A percentile compares a stretch with the other conserved stretches of the same genome.
phyloP scores from a whole-genome alignment of 2,888 invertebrate genomes.

The Drosophila mulleri region DNA sequence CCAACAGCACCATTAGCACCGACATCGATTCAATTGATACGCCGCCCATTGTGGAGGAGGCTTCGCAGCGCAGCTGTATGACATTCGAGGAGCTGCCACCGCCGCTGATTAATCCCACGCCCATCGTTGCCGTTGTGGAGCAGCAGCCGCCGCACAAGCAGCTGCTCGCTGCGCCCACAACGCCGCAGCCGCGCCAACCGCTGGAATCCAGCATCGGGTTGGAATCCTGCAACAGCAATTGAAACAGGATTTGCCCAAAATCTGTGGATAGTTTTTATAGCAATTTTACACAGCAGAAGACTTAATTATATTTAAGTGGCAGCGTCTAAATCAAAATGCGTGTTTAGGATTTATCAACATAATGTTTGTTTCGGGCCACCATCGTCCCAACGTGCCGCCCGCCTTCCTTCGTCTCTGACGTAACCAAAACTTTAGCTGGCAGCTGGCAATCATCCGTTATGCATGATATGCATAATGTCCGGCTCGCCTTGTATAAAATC shows the following conservation, averaged over 20 bases:
- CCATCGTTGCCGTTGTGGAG: slow-evolving; percentile 62
- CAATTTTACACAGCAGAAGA: slow-evolving; percentile 79
- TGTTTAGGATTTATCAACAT: slow-evolving; percentile 15
- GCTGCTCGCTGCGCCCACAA: slow-evolving; percentile 5
- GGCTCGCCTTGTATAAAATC: slow-evolving; percentile 67
- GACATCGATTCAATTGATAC: slow-evolving; percentile 69
- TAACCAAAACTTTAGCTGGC: slow-evolving; percentile 33
- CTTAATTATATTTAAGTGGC: slow-evolving; percentile 75
- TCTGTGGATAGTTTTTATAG: slow-evolving; percentile 66
- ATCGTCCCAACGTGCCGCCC: slow-evolving; percentile 9
- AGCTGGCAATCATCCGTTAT: slow-evolving; percentile 26
- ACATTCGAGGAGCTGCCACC: slow-evolving; percentile 67
- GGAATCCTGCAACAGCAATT: slow-evolving; percentile 19
- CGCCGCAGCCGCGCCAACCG: slow-evolving; percentile 67
- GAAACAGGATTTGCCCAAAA: neutral
- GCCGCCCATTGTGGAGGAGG: slow-evolving; percentile 71
- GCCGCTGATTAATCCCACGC: slow-evolving; percentile 64
- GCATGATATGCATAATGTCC: slow-evolving; percentile 9
- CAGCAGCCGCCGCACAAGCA: slow-evolving; percentile 32
- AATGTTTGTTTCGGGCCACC: slow-evolving; percentile 11
- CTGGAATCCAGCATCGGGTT: slow-evolving; percentile 37
- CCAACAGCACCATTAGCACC: slow-evolving; percentile 14
- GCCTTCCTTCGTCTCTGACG: slow-evolving; percentile 27
- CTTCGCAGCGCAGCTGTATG: slow-evolving; percentile 62
- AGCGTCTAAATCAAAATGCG: slow-evolving; percentile 58